phyloP scores from a whole-genome alignment of 2,113 vertebrate genomes.

The Nerophis ophidion region DNA sequence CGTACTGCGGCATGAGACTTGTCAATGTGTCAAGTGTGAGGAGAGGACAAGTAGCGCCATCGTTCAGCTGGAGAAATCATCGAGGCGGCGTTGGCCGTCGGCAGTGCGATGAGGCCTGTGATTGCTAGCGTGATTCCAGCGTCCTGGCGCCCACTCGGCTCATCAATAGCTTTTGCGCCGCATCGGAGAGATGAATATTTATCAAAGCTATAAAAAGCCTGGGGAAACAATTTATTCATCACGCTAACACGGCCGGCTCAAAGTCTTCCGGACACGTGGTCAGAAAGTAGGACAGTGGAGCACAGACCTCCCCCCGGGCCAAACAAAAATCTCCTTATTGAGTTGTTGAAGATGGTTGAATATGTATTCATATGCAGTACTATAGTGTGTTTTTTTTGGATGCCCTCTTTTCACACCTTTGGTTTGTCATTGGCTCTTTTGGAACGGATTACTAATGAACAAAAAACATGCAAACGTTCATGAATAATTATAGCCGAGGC shows the following conservation, averaged over 20 bases:
- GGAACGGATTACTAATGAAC: too few species aligned
- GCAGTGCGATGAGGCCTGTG: constrained; percentile 37
- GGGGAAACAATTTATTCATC: constrained; percentile 26
- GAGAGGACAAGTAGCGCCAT: constrained; percentile 1
- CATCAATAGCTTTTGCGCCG: constrained; percentile 45
- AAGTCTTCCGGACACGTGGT: constrained; percentile 16
- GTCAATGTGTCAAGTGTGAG: constrained; percentile 19
- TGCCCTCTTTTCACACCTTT: too few species aligned
- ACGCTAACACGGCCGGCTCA: constrained; percentile 15
- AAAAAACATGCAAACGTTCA: too few species aligned
- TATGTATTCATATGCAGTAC: neutral
- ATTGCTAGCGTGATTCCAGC: constrained; percentile 54
- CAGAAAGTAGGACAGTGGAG: constrained; percentile 4
- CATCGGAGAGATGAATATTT: constrained; percentile 36
- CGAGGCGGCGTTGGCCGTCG: neutral
- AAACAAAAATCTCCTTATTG: neutral
- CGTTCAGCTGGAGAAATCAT: constrained; percentile 3
- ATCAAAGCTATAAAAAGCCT: constrained; percentile 33
- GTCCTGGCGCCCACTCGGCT: constrained; percentile 34
- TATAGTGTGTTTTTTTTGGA: too few species aligned
- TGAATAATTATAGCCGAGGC: too few species aligned
- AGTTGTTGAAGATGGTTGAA: neutral
- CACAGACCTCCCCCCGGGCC: neutral
- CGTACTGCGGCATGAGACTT: constrained; percentile 4
- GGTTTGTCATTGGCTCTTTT: too few species aligned